Evolutionary conservation across 1,140 invertebrate species (phyloP).

Genomic region (Bombus cullumanus): DNA sequence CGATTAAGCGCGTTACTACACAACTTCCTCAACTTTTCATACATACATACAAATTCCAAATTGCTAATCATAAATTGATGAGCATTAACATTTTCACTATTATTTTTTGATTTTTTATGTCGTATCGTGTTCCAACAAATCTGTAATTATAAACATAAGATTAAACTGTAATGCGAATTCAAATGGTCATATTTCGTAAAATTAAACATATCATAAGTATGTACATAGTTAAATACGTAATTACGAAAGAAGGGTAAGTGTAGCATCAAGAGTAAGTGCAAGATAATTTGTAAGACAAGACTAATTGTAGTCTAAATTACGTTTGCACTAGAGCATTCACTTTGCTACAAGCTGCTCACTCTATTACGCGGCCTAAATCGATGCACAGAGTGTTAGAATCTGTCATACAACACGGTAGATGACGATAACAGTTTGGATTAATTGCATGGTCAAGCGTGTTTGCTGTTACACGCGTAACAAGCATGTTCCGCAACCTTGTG

Average conservation of each 20-base stretch:
- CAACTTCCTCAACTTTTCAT: not conserved
- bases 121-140: not conserved
- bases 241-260: not conserved
- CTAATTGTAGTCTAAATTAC: not conserved
- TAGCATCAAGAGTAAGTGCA: not conserved
- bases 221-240: not conserved
- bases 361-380: slow-evolving; percentile 23
- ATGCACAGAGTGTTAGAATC: not conserved
- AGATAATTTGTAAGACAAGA: no score
- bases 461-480: slow-evolving; percentile 42
- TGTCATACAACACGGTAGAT: slow-evolving; percentile 32
- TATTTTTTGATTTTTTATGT: not conserved
- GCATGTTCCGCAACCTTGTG: slow-evolving; percentile 13
- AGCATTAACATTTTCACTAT: not conserved
- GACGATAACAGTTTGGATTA: slow-evolving; percentile 50
- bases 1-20: not conserved
- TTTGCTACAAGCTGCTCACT: not conserved
- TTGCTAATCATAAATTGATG: no score
- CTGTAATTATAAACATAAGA: no score
- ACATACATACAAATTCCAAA: no score
- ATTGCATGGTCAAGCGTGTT: slow-evolving; percentile 45
- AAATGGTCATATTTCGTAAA: no score
- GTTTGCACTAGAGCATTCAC: not conserved
- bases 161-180: not conserved
- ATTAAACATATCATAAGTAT: no score